Evolutionary conservation across 2,888 invertebrate genomes (phyloP).

Genomic region (Spodoptera picta): DNA sequence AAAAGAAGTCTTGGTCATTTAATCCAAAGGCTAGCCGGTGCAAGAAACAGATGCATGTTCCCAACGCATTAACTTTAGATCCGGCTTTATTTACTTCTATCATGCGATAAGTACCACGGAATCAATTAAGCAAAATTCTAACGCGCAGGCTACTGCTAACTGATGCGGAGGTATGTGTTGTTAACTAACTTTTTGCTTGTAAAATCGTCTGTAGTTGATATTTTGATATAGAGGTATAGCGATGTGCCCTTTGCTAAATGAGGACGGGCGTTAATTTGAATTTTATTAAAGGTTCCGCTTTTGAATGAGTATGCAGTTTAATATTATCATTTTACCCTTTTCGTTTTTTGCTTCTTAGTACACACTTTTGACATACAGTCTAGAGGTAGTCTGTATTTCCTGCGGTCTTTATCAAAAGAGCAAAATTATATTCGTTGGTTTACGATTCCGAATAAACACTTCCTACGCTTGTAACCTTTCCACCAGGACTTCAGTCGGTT

Average conservation of each 20-base stretch:
- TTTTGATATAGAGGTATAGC: conserved; percentile 16
- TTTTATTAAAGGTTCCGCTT: conserved; percentile 19
- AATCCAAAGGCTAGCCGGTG: neutral
- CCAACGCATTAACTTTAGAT: conserved; percentile 35
- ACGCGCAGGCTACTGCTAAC: conserved; percentile 30
- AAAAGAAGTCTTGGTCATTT: too few relatives aligned
- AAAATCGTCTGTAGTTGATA: conserved; percentile 29
- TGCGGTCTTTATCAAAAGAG: too few relatives aligned
- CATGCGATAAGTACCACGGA: conserved; percentile 46
- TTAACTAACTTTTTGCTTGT: conserved; percentile 43
- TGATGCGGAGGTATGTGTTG: conserved; percentile 24
- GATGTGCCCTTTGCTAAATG: conserved; percentile 32
- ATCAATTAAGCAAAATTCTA: conserved; percentile 50
- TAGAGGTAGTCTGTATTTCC: too few relatives aligned
- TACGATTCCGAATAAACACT: conserved; percentile 17
- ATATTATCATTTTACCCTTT: too few relatives aligned
- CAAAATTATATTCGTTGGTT: too few relatives aligned
- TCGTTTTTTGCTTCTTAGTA: too few relatives aligned
- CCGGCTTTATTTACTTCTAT: conserved; percentile 36
- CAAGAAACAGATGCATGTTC: conserved; percentile 47
- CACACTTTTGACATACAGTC: too few relatives aligned
- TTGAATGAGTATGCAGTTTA: conserved; percentile 8
- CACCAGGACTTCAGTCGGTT: neutral
- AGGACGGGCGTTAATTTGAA: conserved; percentile 39
- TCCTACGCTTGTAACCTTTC: conserved; percentile 24